Conservation (phyloP, 1,140 invertebrate species). For the Listronotus bonariensis region DNA sequence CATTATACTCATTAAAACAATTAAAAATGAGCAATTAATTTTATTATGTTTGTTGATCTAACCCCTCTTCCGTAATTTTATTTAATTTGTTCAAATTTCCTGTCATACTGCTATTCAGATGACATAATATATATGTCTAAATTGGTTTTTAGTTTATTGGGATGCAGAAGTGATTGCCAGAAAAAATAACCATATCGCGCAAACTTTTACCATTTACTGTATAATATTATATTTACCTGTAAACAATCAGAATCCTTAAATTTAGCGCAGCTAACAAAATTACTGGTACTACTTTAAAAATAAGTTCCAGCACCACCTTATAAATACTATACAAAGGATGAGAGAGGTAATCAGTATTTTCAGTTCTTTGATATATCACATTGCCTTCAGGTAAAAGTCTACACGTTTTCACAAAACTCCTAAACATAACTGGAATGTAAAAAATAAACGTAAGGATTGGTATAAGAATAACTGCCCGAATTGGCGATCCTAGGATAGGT, state of each 20-base stretch:
- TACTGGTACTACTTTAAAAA: conserved; percentile 69
- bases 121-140: too few species aligned
- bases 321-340: conserved; percentile 60
- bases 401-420: conserved; percentile 65
- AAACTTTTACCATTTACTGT: too few species aligned
- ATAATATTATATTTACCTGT: conserved; percentile 13
- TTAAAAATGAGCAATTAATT: too few species aligned
- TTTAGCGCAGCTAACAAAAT: conserved; percentile 70
- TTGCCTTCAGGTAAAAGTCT: conserved; percentile 55
- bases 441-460: conserved; percentile 66
- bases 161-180: too few species aligned
- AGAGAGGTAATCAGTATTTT: conserved; percentile 59
- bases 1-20: too few species aligned
- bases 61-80: too few species aligned
- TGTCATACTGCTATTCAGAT: too few species aligned
- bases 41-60: too few species aligned
- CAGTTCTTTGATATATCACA: conserved; percentile 63
- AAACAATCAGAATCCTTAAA: conserved; percentile 70
- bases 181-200: too few species aligned
- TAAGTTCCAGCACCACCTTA: conserved; percentile 66
- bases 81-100: too few species aligned
- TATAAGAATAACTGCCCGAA: conserved; percentile 66
- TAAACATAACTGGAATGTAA: conserved; percentile 68
- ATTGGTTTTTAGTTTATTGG: too few species aligned
- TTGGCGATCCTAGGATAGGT: conserved; percentile 63